Percentiles rank a stretch among this genome's conserved stretches.
Conservation (phyloP, 2,888 invertebrate genomes). For the Drosophila nr. fundita region DNA sequence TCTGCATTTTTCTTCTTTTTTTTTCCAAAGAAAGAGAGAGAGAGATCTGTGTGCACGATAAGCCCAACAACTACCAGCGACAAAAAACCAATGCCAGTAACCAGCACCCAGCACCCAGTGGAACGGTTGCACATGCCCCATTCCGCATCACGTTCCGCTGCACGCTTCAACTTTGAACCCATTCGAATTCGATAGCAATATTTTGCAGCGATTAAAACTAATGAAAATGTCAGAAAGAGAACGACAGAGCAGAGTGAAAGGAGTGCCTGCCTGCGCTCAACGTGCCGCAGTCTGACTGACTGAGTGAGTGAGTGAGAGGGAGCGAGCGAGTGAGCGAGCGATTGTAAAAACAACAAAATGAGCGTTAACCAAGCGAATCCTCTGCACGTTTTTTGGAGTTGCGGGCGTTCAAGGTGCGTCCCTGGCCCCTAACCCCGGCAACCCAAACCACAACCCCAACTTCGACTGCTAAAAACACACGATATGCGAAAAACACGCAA, state of each 20-base stretch:
- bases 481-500: constrained; percentile 75
- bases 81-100: constrained; percentile 8
- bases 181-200: constrained; percentile 50
- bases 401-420: constrained; percentile 61
- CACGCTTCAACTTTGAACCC: constrained; percentile 71
- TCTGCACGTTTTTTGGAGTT: constrained; percentile 73
- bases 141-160: constrained; percentile 40
- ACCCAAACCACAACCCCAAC: neutral
- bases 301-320: neutral
- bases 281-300: neutral
- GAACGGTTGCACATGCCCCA: neutral
- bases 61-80: constrained; percentile 10
- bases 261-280: constrained; percentile 2
- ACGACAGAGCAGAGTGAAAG: constrained; percentile 25
- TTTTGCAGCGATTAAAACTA: constrained; percentile 72
- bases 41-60: constrained; percentile 33
- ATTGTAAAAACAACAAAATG: constrained; percentile 68
- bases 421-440: constrained; percentile 7
- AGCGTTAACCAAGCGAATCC: constrained; percentile 81
- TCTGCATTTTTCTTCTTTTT: constrained; percentile 9
- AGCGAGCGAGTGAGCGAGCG: constrained; percentile 1
- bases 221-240: constrained; percentile 66
- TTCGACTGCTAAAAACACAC: constrained; percentile 24
- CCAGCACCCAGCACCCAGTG: constrained; percentile 6
- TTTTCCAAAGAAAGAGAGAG: neutral